Conservation (phyloP, 2,888 invertebrate species). For the Lamellibrachia columna region DNA sequence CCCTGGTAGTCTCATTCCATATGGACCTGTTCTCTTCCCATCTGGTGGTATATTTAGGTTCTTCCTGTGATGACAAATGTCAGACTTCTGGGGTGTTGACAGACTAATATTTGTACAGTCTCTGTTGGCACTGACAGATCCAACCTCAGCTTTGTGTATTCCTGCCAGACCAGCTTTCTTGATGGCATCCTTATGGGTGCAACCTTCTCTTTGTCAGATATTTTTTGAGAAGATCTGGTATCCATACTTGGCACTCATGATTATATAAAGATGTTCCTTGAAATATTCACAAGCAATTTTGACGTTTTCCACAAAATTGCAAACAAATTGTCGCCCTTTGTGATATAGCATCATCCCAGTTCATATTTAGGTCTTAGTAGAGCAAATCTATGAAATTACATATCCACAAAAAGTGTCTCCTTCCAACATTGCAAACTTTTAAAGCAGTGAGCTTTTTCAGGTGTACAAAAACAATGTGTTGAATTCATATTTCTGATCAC, state of each 20-base stretch:
- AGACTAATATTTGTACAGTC: conserved; percentile 16
- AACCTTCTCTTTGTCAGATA: background rate
- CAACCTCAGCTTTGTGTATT: background rate
- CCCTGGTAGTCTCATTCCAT: background rate
- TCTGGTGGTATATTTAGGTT: background rate
- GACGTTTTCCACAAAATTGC: too few relatives aligned
- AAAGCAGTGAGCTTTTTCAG: too few relatives aligned
- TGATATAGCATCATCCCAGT: too few relatives aligned
- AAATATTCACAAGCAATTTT: background rate
- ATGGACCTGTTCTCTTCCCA: background rate
- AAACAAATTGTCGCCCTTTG: too few relatives aligned
- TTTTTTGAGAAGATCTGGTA: background rate
- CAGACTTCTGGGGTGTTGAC: background rate
- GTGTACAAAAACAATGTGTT: too few relatives aligned
- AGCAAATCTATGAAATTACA: too few relatives aligned
- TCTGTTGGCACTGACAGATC: conserved; percentile 6
- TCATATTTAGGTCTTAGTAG: too few relatives aligned
- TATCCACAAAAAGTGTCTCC: too few relatives aligned
- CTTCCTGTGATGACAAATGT: background rate
- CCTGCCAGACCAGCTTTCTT: background rate
- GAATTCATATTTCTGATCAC: too few relatives aligned
- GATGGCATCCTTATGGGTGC: background rate
- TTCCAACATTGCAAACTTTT: too few relatives aligned
- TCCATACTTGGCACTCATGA: background rate
- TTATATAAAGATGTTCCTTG: background rate